phyloP scores from a whole-genome alignment of 37 sponge, comb jelly and placozoan species.

The Halichondria panicea region DNA sequence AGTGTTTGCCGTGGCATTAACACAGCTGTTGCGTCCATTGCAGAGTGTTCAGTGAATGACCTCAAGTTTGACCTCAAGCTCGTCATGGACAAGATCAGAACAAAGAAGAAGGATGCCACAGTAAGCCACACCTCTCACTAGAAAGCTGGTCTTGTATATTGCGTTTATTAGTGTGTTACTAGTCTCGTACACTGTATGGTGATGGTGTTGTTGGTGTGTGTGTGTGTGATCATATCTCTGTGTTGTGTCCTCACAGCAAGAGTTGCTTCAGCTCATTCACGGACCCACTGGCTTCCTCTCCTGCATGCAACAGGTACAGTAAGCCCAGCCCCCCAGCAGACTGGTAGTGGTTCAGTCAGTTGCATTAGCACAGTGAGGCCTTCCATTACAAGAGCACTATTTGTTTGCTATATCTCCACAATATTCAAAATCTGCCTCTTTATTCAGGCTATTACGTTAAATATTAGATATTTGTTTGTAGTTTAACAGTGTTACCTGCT shows the following conservation, averaged over 20 bases:
- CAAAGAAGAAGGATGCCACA: slow-evolving; percentile 4
- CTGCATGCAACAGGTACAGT: slow-evolving; percentile 49
- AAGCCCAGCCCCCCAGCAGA: too few species aligned
- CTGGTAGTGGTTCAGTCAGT: too few species aligned
- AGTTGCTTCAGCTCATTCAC: slow-evolving; percentile 42
- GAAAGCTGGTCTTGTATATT: not conserved
- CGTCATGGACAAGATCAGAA: slow-evolving; percentile 35
- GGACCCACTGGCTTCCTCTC: slow-evolving; percentile 34
- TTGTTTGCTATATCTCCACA: too few species aligned
- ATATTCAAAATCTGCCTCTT: too few species aligned
- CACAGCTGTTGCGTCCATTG: too few species aligned
- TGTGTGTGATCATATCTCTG: not conserved
- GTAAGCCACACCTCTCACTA: too few species aligned
- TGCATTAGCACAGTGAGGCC: too few species aligned
- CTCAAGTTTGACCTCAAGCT: slow-evolving; percentile 15
- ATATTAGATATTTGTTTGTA: too few species aligned
- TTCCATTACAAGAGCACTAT: too few species aligned
- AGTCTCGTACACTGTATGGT: not conserved
- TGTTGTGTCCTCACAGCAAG: not conserved
- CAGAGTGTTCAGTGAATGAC: not conserved
- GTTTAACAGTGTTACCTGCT: too few species aligned
- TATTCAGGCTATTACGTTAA: too few species aligned
- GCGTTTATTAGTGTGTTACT: not conserved
- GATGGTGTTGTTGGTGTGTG: not conserved
- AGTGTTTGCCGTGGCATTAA: too few species aligned